Conservation (phyloP, 2,113 vertebrate genomes). For the Callipepla squamata region DNA sequence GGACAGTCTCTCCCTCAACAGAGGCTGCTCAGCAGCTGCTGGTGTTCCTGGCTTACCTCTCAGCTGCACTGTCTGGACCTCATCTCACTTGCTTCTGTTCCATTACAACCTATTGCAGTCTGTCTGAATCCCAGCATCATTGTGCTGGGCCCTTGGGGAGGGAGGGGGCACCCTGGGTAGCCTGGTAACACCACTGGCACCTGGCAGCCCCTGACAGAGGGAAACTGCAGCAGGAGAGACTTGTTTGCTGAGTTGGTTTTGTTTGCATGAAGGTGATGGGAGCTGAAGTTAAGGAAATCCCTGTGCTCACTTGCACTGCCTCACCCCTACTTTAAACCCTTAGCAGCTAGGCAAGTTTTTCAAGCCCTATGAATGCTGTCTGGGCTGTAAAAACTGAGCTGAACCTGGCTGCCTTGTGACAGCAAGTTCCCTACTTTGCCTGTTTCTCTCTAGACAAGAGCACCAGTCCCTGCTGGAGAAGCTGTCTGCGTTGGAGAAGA, state of each 20-base stretch:
- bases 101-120: neutral
- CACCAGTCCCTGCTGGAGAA: constrained; percentile 95
- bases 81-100: neutral
- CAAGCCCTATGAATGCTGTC: neutral
- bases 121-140: neutral
- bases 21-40: neutral
- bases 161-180: neutral
- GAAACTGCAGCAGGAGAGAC: neutral
- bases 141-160: neutral
- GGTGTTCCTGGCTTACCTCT: neutral
- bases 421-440: neutral
- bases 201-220: neutral
- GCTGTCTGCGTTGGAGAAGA: constrained; percentile 93
- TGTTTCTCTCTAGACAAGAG: constrained; percentile 86
- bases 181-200: neutral
- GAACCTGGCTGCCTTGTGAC: neutral
- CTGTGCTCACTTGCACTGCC: neutral
- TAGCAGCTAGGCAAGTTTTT: constrained; percentile 21
- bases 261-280: neutral
- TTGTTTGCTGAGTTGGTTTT: neutral
- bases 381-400: neutral
- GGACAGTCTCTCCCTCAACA: neutral
- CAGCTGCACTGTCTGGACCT: neutral
- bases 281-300: neutral
- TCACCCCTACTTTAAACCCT: neutral